Evolutionary conservation across 2,797 vertebrate genomes (phyloP).

Genomic region (Delichon dasypus): DNA sequence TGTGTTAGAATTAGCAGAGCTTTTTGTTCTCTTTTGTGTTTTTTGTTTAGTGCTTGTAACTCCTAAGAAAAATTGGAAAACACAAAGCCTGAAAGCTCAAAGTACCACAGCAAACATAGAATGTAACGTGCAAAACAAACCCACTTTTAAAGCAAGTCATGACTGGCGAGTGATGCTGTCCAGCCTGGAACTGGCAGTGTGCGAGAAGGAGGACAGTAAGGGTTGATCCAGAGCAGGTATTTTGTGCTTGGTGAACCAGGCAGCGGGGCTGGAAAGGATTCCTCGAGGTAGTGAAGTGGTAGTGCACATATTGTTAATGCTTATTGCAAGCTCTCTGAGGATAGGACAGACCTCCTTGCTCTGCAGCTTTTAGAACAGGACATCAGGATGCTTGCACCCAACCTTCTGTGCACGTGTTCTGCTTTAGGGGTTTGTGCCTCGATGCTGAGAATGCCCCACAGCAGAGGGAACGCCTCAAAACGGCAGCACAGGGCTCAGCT

Average conservation of each 20-base stretch:
- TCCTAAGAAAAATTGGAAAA: not conserved
- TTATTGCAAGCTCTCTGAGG: not conserved
- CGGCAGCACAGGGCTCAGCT: not conserved
- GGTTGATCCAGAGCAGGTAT: not conserved
- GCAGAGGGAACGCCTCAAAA: not conserved
- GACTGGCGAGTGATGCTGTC: not conserved
- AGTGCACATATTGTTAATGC: not conserved
- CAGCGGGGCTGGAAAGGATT: not conserved
- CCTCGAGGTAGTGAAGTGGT: not conserved
- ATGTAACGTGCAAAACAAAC: not conserved
- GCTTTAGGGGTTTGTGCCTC: not conserved
- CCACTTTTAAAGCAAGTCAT: not conserved
- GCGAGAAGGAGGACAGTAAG: not conserved
- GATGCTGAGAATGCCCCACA: not conserved
- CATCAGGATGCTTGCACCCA: not conserved
- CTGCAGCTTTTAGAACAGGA: not conserved
- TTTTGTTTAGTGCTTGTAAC: not conserved
- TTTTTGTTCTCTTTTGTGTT: not conserved
- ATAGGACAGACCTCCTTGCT: not conserved
- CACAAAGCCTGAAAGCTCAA: not conserved
- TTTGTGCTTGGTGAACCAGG: not conserved
- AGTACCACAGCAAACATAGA: not conserved
- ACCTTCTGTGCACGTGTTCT: fast-evolving
- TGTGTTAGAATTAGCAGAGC: not conserved
- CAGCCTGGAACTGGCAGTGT: not conserved